Percentiles rank a stretch among this genome's conserved stretches.
phyloP scores from a whole-genome alignment of 30 jellyfish, hydroid and myxozoan species.

The Chrysaora quinquecirrha region DNA sequence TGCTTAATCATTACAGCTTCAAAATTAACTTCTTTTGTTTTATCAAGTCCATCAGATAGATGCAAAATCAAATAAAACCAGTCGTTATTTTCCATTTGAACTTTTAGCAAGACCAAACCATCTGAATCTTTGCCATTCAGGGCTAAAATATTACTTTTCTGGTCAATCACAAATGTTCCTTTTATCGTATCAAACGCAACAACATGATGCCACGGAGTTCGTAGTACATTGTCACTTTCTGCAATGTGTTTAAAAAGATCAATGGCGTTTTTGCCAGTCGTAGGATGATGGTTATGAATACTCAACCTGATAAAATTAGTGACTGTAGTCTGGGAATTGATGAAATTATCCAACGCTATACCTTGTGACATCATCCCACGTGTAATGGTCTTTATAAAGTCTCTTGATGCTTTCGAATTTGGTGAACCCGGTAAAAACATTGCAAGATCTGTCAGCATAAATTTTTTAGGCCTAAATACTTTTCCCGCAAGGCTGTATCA shows the following conservation, averaged over 20 bases:
- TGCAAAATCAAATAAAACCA: constrained; percentile 40
- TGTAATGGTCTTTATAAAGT: constrained; percentile 25
- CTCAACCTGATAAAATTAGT: constrained; percentile 43
- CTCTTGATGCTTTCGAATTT: constrained; percentile 22
- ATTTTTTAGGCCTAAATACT: constrained; percentile 22
- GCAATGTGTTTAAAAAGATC: constrained; percentile 37
- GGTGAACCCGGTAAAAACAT: constrained; percentile 7
- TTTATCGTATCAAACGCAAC: constrained; percentile 25
- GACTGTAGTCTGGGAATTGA: constrained; percentile 10
- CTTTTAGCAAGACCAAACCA: too few species aligned
- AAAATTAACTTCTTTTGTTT: background rate
- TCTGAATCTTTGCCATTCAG: background rate
- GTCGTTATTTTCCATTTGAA: too few species aligned
- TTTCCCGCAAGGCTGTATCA: constrained; percentile 14
- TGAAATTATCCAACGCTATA: constrained; percentile 47
- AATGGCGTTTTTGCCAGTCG: constrained; percentile 52
- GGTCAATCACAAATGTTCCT: constrained; percentile 42
- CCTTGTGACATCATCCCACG: constrained; percentile 70
- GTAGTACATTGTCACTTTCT: constrained; percentile 3
- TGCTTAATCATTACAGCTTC: constrained; percentile 18
- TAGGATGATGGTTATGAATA: constrained; percentile 61
- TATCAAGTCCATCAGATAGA: background rate
- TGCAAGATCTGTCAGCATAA: constrained; percentile 36
- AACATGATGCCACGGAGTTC: constrained; percentile 66
- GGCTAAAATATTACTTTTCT: background rate